Evolutionary conservation across 1,140 invertebrate genomes (phyloP).

Genomic region (Neodiprion pinetum): DNA sequence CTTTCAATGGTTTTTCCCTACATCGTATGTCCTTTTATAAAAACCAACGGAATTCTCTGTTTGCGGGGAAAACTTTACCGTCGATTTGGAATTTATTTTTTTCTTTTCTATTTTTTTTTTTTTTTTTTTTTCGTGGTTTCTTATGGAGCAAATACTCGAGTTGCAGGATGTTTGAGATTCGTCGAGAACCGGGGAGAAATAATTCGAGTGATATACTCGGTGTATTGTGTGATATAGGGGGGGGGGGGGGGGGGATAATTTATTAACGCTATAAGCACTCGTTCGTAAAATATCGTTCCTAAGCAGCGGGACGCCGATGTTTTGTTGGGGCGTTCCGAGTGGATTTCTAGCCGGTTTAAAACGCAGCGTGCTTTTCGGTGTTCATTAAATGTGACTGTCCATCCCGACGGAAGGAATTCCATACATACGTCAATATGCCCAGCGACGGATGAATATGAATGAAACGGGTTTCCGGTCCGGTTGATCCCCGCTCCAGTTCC

Average conservation of each 20-base stretch:
- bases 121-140: too few relatives aligned
- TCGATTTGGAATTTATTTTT: too few relatives aligned
- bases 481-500: constrained; percentile 24
- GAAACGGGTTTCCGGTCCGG: constrained; percentile 41
- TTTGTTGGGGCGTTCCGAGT: not conserved
- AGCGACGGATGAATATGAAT: constrained; percentile 43
- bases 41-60: too few relatives aligned
- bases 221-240: too few relatives aligned
- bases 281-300: constrained; percentile 1
- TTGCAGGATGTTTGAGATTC: too few relatives aligned
- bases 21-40: too few relatives aligned
- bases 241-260: not conserved
- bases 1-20: too few relatives aligned
- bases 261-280: not conserved
- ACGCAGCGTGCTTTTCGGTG: constrained; percentile 9
- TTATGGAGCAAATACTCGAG: too few relatives aligned
- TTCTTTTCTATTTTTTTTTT: too few relatives aligned
- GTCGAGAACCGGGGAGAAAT: too few relatives aligned
- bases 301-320: not conserved
- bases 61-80: too few relatives aligned
- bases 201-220: too few relatives aligned
- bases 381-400: constrained; percentile 42
- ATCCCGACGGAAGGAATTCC: constrained; percentile 41
- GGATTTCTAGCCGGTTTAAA: not conserved
- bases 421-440: constrained; percentile 30